Conservation (phyloP, 1,140 invertebrate species). For the Musca domestica region DNA sequence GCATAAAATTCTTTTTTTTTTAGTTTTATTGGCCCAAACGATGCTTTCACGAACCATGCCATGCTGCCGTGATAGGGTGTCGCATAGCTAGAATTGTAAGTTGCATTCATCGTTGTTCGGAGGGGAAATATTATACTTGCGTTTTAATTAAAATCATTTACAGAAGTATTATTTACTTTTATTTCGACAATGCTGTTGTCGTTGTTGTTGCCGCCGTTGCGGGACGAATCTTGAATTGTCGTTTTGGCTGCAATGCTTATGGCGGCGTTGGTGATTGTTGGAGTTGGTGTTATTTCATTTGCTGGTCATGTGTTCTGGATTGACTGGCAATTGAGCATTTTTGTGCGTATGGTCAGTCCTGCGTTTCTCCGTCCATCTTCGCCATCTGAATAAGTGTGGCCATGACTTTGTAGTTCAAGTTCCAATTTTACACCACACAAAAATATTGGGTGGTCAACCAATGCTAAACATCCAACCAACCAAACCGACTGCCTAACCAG, state of each 20-base stretch:
- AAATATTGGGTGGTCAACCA: conserved; percentile 17
- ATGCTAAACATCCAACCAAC: not conserved
- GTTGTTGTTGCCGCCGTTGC: conserved; percentile 2
- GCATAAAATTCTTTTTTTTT: too few species aligned
- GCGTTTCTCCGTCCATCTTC: too few species aligned
- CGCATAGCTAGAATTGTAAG: not conserved
- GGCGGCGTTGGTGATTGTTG: too few species aligned
- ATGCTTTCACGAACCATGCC: too few species aligned
- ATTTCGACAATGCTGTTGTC: not conserved
- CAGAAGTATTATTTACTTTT: conserved; percentile 20
- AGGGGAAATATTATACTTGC: conserved; percentile 21
- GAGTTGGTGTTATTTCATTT: too few species aligned
- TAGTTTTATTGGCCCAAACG: too few species aligned
- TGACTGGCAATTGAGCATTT: too few species aligned
- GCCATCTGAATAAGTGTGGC: not conserved
- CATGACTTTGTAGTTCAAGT: conserved; percentile 21
- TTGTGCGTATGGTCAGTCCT: too few species aligned
- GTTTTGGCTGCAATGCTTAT: not conserved
- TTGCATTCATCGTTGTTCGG: not conserved
- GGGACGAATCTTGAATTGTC: conserved; percentile 2
- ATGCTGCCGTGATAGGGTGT: too few species aligned
- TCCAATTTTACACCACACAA: not conserved
- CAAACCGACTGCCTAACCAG: not conserved
- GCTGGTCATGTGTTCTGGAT: too few species aligned
- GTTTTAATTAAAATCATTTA: conserved; percentile 23